These are phyloP conservation scores for Oxyscelio sp. DNA, from an alignment of 2,888 invertebrate genomes.

Conservation along the genomic window DNA sequence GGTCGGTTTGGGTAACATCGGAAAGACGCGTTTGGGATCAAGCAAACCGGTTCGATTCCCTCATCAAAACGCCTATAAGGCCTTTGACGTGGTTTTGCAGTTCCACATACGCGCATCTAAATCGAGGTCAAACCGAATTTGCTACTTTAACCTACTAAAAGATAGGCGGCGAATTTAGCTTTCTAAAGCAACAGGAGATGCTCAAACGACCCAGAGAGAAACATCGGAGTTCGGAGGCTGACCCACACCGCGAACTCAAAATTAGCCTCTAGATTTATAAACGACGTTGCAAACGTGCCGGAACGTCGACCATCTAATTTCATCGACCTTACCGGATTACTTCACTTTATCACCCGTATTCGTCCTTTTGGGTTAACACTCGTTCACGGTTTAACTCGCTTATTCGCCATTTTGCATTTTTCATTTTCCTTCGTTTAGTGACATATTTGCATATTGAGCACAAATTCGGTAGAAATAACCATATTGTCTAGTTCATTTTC, in stretches of 20 bases:
- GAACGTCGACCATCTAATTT: constrained; percentile 51
- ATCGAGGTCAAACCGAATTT: constrained; percentile 88
- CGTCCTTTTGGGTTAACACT: neutral
- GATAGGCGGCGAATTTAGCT: constrained; percentile 87
- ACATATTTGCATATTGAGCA: too few species aligned
- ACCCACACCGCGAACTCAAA: constrained; percentile 79
- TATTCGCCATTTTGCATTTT: neutral
- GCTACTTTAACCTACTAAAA: constrained; percentile 89
- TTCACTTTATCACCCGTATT: constrained; percentile 30
- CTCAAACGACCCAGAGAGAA: constrained; percentile 67
- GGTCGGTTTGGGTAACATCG: constrained; percentile 63
- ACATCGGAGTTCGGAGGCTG: constrained; percentile 68
- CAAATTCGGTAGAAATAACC: too few species aligned
- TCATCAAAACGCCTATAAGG: constrained; percentile 74
- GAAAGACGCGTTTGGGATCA: constrained; percentile 68
- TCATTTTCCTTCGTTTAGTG: neutral
- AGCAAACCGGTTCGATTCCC: constrained; percentile 73
- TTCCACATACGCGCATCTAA: constrained; percentile 80
- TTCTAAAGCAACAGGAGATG: constrained; percentile 85
- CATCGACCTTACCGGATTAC: constrained; percentile 43
- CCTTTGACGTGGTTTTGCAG: constrained; percentile 76
- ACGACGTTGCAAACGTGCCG: constrained; percentile 72
- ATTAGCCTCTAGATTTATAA: constrained; percentile 82
- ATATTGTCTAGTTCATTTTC: too few species aligned
- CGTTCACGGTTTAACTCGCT: neutral